Conservation (phyloP, 2,888 invertebrate species). For the Bombylius major region DNA sequence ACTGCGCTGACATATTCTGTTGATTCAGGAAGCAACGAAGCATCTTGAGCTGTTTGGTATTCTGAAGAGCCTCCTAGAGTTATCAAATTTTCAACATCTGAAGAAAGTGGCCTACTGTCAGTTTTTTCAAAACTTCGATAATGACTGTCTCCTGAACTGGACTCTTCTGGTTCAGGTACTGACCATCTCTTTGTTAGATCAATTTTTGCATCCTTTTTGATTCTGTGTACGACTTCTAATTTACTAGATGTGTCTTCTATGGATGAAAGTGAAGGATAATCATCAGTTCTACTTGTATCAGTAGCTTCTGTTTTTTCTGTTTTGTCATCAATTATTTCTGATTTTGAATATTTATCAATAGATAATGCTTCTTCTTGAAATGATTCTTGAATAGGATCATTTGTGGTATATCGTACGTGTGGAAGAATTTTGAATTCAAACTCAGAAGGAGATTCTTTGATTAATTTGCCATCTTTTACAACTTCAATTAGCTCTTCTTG, state of each 20-base stretch:
- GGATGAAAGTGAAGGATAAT: constrained; percentile 12
- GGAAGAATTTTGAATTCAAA: constrained; percentile 55
- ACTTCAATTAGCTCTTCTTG: constrained; percentile 53
- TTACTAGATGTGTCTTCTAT: constrained; percentile 13
- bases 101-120: constrained; percentile 68
- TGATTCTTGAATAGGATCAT: constrained; percentile 25
- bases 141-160: constrained; percentile 79
- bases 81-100: constrained; percentile 70
- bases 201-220: constrained; percentile 36
- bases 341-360: constrained; percentile 10
- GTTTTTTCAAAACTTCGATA: constrained; percentile 79
- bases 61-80: constrained; percentile 68
- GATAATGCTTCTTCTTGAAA: constrained; percentile 22
- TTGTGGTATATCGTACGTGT: constrained; percentile 34
- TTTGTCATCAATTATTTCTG: neutral
- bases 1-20: constrained; percentile 79
- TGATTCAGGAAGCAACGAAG: constrained; percentile 62
- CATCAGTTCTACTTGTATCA: constrained; percentile 5
- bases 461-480: constrained; percentile 47
- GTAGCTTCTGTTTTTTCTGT: constrained; percentile 1
- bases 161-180: constrained; percentile 68
- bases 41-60: constrained; percentile 74
- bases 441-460: constrained; percentile 60
- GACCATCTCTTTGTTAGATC: constrained; percentile 52
- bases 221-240: constrained; percentile 23